A percentile compares a stretch with the other conserved stretches of the same genome.
These are phyloP conservation scores for Drosophila nikananu DNA, from an alignment of 1,140 invertebrate genomes.

Conservation along the genomic window DNA sequence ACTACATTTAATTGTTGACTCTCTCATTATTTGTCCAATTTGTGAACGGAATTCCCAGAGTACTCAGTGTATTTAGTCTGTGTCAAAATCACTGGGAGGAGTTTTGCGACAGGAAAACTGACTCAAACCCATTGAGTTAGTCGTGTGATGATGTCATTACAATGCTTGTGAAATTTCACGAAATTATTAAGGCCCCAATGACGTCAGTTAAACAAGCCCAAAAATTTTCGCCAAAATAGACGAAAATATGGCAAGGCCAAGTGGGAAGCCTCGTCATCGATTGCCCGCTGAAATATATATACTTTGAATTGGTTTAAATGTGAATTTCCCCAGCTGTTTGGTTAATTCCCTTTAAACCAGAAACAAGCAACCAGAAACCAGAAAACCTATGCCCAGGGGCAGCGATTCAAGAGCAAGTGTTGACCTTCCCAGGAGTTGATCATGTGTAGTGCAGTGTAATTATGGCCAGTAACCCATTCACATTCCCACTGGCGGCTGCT, in stretches of 20 bases:
- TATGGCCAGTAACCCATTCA: slow-evolving; percentile 32
- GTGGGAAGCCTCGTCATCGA: slow-evolving; percentile 19
- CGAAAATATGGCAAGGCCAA: slow-evolving; percentile 26
- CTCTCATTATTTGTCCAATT: slow-evolving; percentile 26
- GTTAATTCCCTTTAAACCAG: slow-evolving; percentile 8
- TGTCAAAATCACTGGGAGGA: slow-evolving; percentile 16
- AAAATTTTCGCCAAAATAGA: slow-evolving; percentile 19
- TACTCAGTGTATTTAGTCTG: background rate
- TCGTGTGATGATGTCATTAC: slow-evolving; percentile 39
- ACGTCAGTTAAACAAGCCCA: slow-evolving; percentile 20
- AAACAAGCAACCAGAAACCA: background rate
- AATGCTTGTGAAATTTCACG: slow-evolving; percentile 10
- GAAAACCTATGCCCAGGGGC: background rate
- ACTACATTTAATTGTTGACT: slow-evolving; percentile 28
- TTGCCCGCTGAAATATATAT: background rate
- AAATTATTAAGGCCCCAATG: slow-evolving; percentile 9
- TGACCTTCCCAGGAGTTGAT: slow-evolving; percentile 29
- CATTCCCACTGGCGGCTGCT: slow-evolving; percentile 30
- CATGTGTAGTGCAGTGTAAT: slow-evolving; percentile 47
- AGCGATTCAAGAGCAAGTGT: slow-evolving; percentile 19
- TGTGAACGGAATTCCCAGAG: slow-evolving; percentile 35
- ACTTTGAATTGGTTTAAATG: background rate
- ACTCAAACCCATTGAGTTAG: slow-evolving; percentile 16
- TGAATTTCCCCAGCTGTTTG: background rate
- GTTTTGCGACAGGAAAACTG: slow-evolving; percentile 18